These are phyloP conservation scores for Fistularia tabacaria DNA, from an alignment of 2,797 vertebrate species.

Conservation along the genomic window DNA sequence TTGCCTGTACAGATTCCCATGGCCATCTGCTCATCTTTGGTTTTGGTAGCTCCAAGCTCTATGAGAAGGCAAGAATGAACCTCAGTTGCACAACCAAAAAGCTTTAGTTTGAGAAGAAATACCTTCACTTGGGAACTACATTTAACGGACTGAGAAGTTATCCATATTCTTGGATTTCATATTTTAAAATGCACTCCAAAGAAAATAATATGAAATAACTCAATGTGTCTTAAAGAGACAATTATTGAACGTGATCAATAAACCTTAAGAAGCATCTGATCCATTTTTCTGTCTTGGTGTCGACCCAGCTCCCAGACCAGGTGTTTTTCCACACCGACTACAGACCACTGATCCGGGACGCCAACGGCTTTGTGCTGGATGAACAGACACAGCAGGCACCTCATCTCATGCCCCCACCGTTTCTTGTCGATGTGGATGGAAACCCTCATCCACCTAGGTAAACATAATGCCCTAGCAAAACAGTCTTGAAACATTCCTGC, in stretches of 20 bases:
- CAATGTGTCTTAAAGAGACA: not conserved
- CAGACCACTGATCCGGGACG: conserved; percentile 89
- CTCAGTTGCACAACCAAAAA: not conserved
- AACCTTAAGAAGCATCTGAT: too few relatives aligned
- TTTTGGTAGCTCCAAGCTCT: conserved; percentile 89
- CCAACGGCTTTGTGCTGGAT: conserved; percentile 92
- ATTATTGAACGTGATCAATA: not conserved
- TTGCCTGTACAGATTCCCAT: conserved; percentile 95
- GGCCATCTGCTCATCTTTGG: conserved; percentile 95
- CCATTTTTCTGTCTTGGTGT: conserved; percentile 2
- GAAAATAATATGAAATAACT: not conserved
- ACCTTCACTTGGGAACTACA: not conserved
- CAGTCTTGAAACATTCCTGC: not conserved
- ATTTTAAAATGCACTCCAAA: not conserved
- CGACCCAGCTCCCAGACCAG: conserved; percentile 92
- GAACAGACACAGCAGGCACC: conserved; percentile 98
- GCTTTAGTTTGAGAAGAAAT: not conserved
- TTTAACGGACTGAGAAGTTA: not conserved
- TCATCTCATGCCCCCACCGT: conserved; percentile 98
- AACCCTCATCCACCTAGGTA: conserved; percentile 94
- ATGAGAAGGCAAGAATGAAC: conserved; percentile 83
- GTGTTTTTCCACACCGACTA: conserved; percentile 99
- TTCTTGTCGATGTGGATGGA: conserved; percentile 95
- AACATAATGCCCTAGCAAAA: not conserved
- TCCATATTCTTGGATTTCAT: not conserved